Conservation (phyloP, 2,113 vertebrate species). For the Globicephala melas region DNA sequence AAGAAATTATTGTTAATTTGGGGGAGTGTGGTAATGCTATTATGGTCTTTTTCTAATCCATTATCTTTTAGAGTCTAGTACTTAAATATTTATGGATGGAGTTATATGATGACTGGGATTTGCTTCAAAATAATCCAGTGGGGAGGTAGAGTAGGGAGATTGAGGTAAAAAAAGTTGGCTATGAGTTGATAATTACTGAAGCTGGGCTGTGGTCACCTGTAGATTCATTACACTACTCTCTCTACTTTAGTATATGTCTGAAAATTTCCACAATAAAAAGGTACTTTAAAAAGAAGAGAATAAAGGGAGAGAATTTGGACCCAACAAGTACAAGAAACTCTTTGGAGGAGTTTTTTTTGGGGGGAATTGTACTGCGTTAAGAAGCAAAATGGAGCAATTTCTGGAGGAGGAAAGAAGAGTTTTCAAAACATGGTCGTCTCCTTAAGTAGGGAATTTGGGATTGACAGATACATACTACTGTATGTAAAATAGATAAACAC, state of each 20-base stretch:
- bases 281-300: not conserved
- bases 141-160: not conserved
- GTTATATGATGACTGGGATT: not conserved
- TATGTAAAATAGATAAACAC: no score
- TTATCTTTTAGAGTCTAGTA: not conserved
- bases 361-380: not conserved
- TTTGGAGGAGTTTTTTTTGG: not conserved
- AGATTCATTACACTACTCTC: not conserved
- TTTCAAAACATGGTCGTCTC: not conserved
- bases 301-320: not conserved
- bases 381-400: not conserved
- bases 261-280: conserved; percentile 34
- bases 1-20: not conserved
- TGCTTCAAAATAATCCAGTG: conserved; percentile 3
- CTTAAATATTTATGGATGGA: not conserved
- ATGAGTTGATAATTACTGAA: not conserved
- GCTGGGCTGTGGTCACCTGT: not conserved
- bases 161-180: not conserved
- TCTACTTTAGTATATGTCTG: not conserved
- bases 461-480: no score
- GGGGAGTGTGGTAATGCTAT: not conserved
- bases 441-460: no score
- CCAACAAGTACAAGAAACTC: not conserved
- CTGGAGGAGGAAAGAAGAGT: not conserved
- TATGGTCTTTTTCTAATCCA: not conserved